These are phyloP conservation scores for Mormoops blainvillei DNA, from an alignment of 2,113 vertebrate species.

Conservation along the genomic window DNA sequence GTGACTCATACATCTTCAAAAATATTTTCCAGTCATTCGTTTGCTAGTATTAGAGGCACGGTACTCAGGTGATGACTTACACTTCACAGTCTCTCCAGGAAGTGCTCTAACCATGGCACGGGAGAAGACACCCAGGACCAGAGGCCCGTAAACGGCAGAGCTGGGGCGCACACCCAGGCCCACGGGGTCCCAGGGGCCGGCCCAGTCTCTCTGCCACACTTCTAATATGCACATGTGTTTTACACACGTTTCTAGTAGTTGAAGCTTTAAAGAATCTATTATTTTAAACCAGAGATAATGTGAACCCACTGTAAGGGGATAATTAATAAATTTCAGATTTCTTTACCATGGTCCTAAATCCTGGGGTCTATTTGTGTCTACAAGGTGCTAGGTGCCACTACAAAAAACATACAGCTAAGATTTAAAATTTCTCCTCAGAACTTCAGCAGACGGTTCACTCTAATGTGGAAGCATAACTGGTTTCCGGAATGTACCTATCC, in stretches of 20 bases:
- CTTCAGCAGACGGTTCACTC: background rate
- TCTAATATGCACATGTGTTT: background rate
- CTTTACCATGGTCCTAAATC: background rate
- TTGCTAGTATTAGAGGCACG: background rate
- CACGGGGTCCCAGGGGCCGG: background rate
- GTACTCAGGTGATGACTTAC: background rate
- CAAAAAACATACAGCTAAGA: background rate
- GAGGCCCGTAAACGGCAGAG: background rate
- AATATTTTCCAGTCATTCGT: background rate
- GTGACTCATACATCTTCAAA: background rate
- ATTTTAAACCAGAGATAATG: background rate
- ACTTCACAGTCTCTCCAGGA: background rate
- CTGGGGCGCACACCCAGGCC: background rate
- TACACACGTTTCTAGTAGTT: background rate
- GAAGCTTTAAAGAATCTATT: background rate
- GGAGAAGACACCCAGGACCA: background rate
- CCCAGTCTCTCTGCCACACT: background rate
- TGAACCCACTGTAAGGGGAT: background rate
- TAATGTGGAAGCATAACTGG: conserved; percentile 19
- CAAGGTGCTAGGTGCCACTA: background rate
- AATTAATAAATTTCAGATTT: background rate
- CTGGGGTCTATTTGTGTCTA: background rate
- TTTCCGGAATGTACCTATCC: background rate
- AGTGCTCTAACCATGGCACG: background rate
- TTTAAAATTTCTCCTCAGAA: background rate